Conservation (phyloP, 2,797 vertebrate genomes). For the Rhabdophis nuchalis region DNA sequence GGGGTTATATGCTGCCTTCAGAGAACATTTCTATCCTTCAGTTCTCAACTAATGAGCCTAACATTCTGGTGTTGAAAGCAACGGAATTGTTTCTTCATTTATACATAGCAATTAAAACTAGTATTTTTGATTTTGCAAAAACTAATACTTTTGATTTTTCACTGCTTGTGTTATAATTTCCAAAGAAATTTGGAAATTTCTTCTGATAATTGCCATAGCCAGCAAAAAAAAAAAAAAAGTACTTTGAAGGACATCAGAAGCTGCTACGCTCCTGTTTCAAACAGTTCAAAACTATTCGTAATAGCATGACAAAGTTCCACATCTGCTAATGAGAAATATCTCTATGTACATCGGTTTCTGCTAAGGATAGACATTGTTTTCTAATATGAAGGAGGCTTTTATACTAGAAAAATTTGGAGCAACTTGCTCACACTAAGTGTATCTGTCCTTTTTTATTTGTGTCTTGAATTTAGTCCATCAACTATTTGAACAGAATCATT, state of each 20-base stretch:
- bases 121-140: background rate
- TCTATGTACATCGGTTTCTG: background rate
- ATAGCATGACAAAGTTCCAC: background rate
- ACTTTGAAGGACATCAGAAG: background rate
- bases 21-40: constrained; percentile 7
- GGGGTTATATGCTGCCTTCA: background rate
- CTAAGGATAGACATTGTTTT: background rate
- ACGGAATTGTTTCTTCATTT: background rate
- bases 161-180: background rate
- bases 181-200: too few relatives aligned
- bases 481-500: background rate
- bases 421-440: background rate
- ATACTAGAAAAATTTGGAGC: background rate
- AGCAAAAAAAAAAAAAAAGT: constrained; percentile 5
- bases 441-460: background rate
- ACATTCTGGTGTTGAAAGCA: background rate
- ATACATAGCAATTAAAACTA: constrained; percentile 1
- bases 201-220: background rate
- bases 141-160: background rate
- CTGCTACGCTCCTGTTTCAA: background rate
- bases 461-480: background rate
- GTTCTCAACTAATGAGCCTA: background rate
- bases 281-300: background rate
- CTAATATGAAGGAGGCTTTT: background rate
- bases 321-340: background rate